Base-by-base conservation (phyloP, 2,888 invertebrate genomes). In the Chironomus tentans region DNA sequence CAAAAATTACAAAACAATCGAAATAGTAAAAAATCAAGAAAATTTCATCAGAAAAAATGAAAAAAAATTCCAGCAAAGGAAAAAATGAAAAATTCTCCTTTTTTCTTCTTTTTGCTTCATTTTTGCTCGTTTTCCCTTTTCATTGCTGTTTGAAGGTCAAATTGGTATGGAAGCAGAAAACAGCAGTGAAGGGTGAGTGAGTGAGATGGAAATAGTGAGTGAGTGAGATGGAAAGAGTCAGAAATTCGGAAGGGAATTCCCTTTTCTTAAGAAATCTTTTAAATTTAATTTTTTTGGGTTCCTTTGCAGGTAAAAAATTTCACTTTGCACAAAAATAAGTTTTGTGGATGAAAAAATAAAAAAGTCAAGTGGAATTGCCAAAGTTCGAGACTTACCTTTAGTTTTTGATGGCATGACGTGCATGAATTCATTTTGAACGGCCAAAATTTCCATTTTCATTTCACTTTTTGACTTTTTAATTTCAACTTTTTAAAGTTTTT, bases 371-470 rank as follows among this genome's bases (percentile, higher is more conserved):
- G 38, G n/a, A 15, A 47, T 7, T 15, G 83, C 88, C 24, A 4
- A 24, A 24, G 4, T 24, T n/a, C n/a, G n/a, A n/a, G n/a, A 24
- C 28, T 87, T 85, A 91, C 91, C 90, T 90, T 90, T 89, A 83
- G 88, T 88, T 85, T 88, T 89, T 85, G 83, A 81, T 78, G 82
- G 82, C 78, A 84, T 82, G 78, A 83, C 83, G 90, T 89, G 83
- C 91, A 87, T 89, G 85, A 90, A 88, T 85, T 88, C 89, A 86
- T 88, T 91, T 84, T 89, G 89, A 83, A 91, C 89, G 84, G 91
- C 89, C 84, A 92, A 87, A 85, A 92, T 90, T 87, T 92, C 92
- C 92, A 92, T 92, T 84, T 88, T 89, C 83, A 84, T 83, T 79
- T 81, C 78, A 15, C n/a, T 56, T 79, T 81, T 79, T n/a, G n/a